phyloP scores from a whole-genome alignment of 2,113 vertebrate species.

The Bombycilla garrulus region DNA sequence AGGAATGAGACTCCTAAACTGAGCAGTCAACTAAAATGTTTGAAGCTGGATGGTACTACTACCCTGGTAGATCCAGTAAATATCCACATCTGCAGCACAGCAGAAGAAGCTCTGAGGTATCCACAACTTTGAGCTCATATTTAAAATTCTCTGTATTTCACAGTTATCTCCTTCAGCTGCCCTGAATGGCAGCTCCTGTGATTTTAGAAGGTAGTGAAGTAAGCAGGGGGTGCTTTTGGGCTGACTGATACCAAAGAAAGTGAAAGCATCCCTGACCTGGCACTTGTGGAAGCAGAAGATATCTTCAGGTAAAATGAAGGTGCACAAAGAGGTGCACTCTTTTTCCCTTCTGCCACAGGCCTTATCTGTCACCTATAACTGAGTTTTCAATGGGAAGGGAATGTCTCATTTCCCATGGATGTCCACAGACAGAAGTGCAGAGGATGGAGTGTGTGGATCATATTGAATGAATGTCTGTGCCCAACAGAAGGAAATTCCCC shows the following conservation, averaged over 20 bases:
- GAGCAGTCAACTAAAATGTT: neutral
- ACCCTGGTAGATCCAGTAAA: too few relatives aligned
- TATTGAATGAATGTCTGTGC: neutral
- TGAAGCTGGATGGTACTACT: neutral
- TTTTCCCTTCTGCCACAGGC: neutral
- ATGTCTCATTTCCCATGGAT: neutral
- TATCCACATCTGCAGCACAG: neutral
- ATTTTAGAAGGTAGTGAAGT: neutral
- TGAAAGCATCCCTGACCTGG: neutral
- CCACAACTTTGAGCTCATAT: neutral
- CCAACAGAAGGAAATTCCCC: neutral
- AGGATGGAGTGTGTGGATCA: fast-evolving
- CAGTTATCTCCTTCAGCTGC: neutral
- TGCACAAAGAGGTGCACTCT: neutral
- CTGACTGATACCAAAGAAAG: neutral
- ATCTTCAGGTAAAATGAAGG: neutral
- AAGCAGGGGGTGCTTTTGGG: neutral
- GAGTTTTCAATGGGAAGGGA: neutral
- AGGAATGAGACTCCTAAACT: neutral
- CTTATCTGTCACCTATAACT: neutral
- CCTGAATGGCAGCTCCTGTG: neutral
- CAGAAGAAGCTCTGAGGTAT: neutral
- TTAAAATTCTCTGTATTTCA: neutral
- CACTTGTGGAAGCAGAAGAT: neutral
- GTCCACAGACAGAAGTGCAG: neutral